Evolutionary conservation across 2,113 vertebrate genomes (phyloP).

Genomic region (Myrmecobius fasciatus): DNA sequence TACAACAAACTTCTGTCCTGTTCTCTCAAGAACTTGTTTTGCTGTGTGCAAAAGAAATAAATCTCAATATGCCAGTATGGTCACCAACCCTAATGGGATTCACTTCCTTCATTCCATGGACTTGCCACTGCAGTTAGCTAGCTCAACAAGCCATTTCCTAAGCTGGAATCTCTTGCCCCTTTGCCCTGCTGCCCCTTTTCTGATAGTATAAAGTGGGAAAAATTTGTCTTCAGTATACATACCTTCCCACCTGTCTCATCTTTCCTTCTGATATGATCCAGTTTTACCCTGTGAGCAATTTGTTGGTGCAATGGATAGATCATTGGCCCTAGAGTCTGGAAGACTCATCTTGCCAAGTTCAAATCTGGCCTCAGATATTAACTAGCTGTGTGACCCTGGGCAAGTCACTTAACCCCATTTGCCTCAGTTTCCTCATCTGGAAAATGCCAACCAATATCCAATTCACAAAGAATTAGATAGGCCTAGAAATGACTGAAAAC

Average conservation of each 20-base stretch:
- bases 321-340: too few species aligned
- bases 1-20: background rate
- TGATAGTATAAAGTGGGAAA: background rate
- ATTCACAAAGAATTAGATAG: background rate
- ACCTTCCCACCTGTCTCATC: background rate
- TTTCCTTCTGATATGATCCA: background rate
- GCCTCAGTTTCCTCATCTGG: background rate
- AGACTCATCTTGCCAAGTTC: background rate
- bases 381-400: background rate
- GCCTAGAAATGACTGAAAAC: background rate
- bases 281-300: background rate
- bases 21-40: background rate
- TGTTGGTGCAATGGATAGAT: too few species aligned
- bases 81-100: background rate
- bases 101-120: background rate
- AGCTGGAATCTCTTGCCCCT: background rate
- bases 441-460: background rate
- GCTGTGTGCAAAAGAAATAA: background rate
- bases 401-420: background rate
- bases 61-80: background rate
- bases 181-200: background rate
- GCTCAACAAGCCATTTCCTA: background rate
- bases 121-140: background rate
- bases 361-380: background rate
- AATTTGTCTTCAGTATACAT: background rate